Evolutionary conservation across 2,888 invertebrate genomes (phyloP), one percentile per base, ranked within the genome.

Genomic region (Listrodromus nycthemerus): DNA sequence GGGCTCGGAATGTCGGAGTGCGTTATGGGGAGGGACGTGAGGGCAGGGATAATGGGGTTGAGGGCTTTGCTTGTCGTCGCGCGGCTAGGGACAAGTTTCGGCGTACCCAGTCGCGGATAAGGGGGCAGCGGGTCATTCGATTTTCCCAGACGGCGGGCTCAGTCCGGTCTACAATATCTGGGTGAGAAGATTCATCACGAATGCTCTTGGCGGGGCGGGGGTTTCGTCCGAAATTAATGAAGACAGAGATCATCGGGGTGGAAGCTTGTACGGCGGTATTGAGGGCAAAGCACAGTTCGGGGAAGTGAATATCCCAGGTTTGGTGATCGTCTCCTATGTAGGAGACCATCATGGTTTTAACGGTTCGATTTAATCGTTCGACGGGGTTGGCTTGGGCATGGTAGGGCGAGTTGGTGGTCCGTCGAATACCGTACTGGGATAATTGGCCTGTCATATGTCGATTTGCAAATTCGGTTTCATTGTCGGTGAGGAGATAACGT

Each of bases 321-420:
- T 45, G 45, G 45, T 45, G 45, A 5, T 45, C 45, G 13, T 45
- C 45, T 0, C 45, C 2, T 13, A 45, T 13, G 45, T 45, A 45
- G 45, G 45, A 45, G 3, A 45, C 5, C 10, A 30, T 30, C 30
- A 30, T 30, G 30, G 30, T 30, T 1, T 30, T 30, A 1, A 30
- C 2, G 30, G 30, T 45, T 7, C 2, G 45, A 8, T 45, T 45
- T 0, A 45, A 3, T 45, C 45, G 8, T 45, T 45, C 45, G 13
- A 45, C 45, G 41, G 66, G 45, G 33, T 70, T 55, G 33, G 70
- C 55, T 55, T 70, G 70, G 21, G 70, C 70, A 13, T 70, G 70
- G 19, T 70, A 70, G 7, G 70, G 37, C 6, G 55, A 52, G 19
- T 37, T 30, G 30, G 30, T 30, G 30, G 30, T 30, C 30, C 4